Base-by-base conservation (phyloP, 2,888 invertebrate genomes). In the Sphaerophoria rueppellii region DNA sequence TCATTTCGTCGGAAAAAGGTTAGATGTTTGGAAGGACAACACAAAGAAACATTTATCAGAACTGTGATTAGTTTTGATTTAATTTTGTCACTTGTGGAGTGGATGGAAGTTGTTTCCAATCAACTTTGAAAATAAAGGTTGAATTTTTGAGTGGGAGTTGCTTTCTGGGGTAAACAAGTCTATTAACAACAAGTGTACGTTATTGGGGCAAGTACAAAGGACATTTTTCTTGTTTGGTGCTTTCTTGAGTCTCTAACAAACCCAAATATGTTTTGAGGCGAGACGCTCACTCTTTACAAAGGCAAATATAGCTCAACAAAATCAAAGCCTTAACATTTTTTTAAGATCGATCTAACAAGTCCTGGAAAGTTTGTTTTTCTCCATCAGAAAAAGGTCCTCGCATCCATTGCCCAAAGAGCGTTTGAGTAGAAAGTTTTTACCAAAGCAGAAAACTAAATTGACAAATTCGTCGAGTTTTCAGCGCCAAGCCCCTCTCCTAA, bases 1-100 rank as follows among this genome's bases (percentile, higher is more conserved):
- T 73, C 60, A 35, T 14, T 73, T 76, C 34, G 35, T 48, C 57
- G 35, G 50, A 0, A 54, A 54, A 50, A 37, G 52, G 61, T 6
- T 43, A 9, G 24, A 34, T 52, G 40, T 74, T 63, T 65, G 57
- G 43, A 50, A 63, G 52, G 16, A 58, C 71, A 60, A 67, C 61
- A 24, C 24, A 24, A 76, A 40, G 54, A 48, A 43, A 65, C 58
- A 52, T 37, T 32, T 54, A 61, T 43, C 50, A 67, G 9, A 60
- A 60, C 37, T 32, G 61, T 73, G 46, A 79, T 79, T 79, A 69
- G 46, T 63, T 75, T 50, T 65, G 76, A 75, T 76, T 76, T 67
- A 70, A 52, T 54, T 54, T 67, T 67, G 46, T 34, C 63, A 34
- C 48, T 34, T 7, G 2, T 2, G 2, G 9, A 43, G 12, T 43